Evolutionary conservation across 2,113 vertebrate species (phyloP), one percentile per base, ranked within the genome.

Genomic region (Mugil cephalus): DNA sequence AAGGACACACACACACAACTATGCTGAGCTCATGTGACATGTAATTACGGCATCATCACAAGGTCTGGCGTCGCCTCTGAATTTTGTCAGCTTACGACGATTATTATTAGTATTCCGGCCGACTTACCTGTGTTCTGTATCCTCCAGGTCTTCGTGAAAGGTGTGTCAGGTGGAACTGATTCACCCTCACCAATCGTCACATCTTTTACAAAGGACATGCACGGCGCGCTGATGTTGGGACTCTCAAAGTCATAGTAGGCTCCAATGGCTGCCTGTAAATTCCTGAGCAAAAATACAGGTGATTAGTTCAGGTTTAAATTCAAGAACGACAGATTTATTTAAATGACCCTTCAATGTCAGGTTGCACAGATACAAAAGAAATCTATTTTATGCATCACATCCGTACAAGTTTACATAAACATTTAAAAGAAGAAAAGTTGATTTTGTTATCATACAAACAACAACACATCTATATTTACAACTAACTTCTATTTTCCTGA

Each of bases 201-300:
- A 78, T 99, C 98, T 91, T 97, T 96, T 84, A 99, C 96, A 83
- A 99, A 96, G 6, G 97, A 98, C 98, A 99, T 99, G 60, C 96
- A 97, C 30, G 98, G 98, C 9, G 98, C 96, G 12, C 94, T 98
- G 92, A 98, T 96, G 91, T 97, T 98, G 30, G 98, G 98, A 89
- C 97, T 99, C 93, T 99, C 98, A n/a, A 99, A 99, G 89, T 99
- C 98, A 65, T 99, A 99, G 87, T 99, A 99, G 75, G 98, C 98
- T 89, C 98, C 97, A 39, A 99, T 98, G 82, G 98, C 98, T 71
- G 97, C 98, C 93, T 99, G 98, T 51, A 99, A 93, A 87, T 99
- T 99, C 98, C 98, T 99, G 87, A 17, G 14, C 50, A 60, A 12
- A 77, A n/a, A 79, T 42, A 4, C 9, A 64, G 10, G 45, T 42